phyloP scores from a whole-genome alignment of 1,140 invertebrate genomes.

The Semibalanus balanoides region DNA sequence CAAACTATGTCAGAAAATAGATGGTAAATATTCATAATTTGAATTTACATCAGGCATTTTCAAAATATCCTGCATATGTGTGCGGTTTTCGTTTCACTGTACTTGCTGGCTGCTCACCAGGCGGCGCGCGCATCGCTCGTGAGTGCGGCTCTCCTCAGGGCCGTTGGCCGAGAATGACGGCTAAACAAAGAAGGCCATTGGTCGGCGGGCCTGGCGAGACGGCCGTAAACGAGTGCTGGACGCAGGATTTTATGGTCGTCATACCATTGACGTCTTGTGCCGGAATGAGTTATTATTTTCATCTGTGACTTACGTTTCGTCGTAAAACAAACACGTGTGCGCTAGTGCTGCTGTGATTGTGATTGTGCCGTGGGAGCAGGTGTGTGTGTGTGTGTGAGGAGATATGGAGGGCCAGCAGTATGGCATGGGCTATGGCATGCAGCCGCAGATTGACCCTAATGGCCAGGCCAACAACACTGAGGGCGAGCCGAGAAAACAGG shows the following conservation, averaged over 20 bases:
- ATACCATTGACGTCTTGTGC: conserved; percentile 1
- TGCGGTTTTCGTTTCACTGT: no score
- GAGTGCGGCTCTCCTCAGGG: not conserved
- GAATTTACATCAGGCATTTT: no score
- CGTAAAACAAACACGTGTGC: not conserved
- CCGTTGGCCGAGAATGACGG: not conserved
- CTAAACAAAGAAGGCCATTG: conserved; percentile 6
- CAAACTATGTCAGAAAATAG: no score
- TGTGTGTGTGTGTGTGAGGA: not conserved
- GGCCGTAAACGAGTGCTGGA: not conserved
- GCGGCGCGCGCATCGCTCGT: not conserved
- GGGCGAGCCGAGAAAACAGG: conserved; percentile 26
- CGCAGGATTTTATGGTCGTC: conserved; percentile 4
- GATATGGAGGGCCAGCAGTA: not conserved
- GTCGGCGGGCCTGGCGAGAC: not conserved
- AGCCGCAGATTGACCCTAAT: not conserved
- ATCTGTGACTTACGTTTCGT: not conserved
- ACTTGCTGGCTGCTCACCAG: not conserved
- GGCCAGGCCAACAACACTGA: conserved; percentile 8
- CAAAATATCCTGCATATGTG: no score
- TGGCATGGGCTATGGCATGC: conserved; percentile 3
- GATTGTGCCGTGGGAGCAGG: not conserved
- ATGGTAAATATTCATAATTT: no score
- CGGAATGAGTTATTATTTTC: conserved; percentile 1
- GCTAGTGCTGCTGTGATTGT: not conserved